A percentile compares a stretch with the other conserved stretches of the same genome.
Conservation (phyloP, 2,888 invertebrate genomes). For the Rotaria magnacalcarata region DNA sequence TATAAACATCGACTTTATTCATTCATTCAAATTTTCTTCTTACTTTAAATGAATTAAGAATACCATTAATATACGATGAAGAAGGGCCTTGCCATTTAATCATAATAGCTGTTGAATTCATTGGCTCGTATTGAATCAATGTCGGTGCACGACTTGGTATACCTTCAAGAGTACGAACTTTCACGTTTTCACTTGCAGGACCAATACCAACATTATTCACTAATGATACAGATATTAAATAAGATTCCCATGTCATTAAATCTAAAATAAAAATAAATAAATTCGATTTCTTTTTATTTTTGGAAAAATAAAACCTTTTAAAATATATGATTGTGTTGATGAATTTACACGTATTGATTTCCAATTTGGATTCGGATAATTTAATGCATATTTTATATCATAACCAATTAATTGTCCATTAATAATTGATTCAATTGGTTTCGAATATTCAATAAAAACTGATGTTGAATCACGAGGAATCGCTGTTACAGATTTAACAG, state of each 20-base stretch:
- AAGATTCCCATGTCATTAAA: slow-evolving; percentile 94
- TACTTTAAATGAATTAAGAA: slow-evolving; percentile 89
- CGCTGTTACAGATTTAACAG: slow-evolving; percentile 87
- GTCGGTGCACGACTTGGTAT: slow-evolving; percentile 86
- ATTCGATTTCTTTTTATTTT: neutral
- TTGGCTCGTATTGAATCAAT: slow-evolving; percentile 70
- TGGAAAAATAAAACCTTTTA: neutral
- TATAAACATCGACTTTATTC: slow-evolving; percentile 46
- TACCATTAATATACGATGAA: slow-evolving; percentile 93
- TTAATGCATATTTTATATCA: slow-evolving; percentile 78
- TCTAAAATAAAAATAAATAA: slow-evolving; percentile 72
- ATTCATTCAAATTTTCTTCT: slow-evolving; percentile 66
- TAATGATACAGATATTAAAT: slow-evolving; percentile 86
- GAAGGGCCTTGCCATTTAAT: slow-evolving; percentile 94
- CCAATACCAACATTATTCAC: slow-evolving; percentile 94
- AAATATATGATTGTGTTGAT: slow-evolving; percentile 69
- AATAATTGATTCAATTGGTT: slow-evolving; percentile 84
- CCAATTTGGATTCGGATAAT: slow-evolving; percentile 44
- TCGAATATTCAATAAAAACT: slow-evolving; percentile 91
- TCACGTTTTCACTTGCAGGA: slow-evolving; percentile 79
- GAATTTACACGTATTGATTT: slow-evolving; percentile 40
- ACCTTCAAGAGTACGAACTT: slow-evolving; percentile 91
- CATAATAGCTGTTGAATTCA: slow-evolving; percentile 77
- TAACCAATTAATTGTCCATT: slow-evolving; percentile 92
- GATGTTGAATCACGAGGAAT: slow-evolving; percentile 87